These are phyloP conservation scores for Magallana ariakensis DNA, from an alignment of 1,140 invertebrate species.

Conservation along the genomic window DNA sequence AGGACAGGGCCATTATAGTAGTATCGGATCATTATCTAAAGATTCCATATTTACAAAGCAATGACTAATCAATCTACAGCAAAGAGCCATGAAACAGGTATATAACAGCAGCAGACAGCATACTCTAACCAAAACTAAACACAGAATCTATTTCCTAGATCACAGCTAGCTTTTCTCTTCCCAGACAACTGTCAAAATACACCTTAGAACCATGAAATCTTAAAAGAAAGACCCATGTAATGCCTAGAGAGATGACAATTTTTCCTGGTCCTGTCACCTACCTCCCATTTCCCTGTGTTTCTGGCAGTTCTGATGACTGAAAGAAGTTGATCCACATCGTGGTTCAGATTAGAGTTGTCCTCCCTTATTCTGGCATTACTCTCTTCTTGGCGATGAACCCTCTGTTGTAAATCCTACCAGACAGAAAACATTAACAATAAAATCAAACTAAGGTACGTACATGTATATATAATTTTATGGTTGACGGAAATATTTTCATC, in stretches of 20 bases:
- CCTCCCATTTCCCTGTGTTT: conserved; percentile 74
- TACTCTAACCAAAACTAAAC: too few species aligned
- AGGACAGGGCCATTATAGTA: neutral
- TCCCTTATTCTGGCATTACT: conserved; percentile 62
- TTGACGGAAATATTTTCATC: too few species aligned
- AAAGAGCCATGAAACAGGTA: too few species aligned
- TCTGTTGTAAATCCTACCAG: conserved; percentile 70
- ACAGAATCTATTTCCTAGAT: too few species aligned
- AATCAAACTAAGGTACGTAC: too few species aligned
- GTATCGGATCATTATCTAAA: conserved; percentile 15
- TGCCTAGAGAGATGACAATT: too few species aligned
- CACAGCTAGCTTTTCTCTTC: too few species aligned
- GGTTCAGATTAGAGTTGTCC: conserved; percentile 72
- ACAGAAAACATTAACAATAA: neutral
- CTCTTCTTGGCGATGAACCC: conserved; percentile 69
- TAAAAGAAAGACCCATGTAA: too few species aligned
- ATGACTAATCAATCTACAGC: conserved; percentile 5
- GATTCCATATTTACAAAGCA: conserved; percentile 5
- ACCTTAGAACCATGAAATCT: too few species aligned
- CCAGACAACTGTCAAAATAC: too few species aligned
- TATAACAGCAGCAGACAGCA: too few species aligned
- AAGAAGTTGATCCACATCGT: conserved; percentile 75
- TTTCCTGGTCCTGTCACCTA: conserved; percentile 36
- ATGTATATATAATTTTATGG: too few species aligned
- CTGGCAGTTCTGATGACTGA: conserved; percentile 72